A percentile compares a stretch with the other conserved stretches of the same genome.
Evolutionary conservation across 2,797 vertebrate species (phyloP).

Genomic region (Huso huso): DNA sequence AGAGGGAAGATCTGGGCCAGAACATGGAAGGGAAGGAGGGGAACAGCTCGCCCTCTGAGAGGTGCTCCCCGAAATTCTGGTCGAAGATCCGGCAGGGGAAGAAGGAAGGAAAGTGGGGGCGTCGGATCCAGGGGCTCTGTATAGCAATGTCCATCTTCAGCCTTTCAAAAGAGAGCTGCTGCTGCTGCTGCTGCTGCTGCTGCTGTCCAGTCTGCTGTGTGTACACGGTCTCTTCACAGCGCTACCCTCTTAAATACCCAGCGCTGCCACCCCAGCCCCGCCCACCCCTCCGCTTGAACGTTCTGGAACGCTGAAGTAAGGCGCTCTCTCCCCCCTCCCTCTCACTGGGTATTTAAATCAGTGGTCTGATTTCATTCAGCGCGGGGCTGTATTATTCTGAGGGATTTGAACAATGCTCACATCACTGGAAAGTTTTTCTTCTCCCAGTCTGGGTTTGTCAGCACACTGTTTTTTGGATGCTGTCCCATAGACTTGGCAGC

Average conservation of each 20-base stretch:
- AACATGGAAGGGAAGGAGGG: constrained; percentile 55
- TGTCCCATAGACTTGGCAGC: no score
- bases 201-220: constrained; percentile 13
- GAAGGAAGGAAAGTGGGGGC: constrained; percentile 61
- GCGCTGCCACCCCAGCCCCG: constrained; percentile 30
- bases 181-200: constrained; percentile 13
- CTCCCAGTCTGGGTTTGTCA: constrained; percentile 5
- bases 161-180: background rate
- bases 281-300: constrained; percentile 58
- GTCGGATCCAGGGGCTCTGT: constrained; percentile 84
- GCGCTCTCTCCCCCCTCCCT: constrained; percentile 34
- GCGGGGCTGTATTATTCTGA: constrained; percentile 48
- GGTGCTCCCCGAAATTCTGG: constrained; percentile 74
- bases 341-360: constrained; percentile 26
- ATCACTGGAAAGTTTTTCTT: constrained; percentile 57
- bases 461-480: no score
- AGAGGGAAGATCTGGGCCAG: constrained; percentile 63
- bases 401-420: constrained; percentile 68
- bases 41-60: constrained; percentile 73
- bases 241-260: constrained; percentile 51
- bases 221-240: constrained; percentile 37
- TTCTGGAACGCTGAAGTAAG: constrained; percentile 93
- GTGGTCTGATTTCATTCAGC: constrained; percentile 42
- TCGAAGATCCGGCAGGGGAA: constrained; percentile 72
- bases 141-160: constrained; percentile 86